Conservation (phyloP, 2,888 invertebrate species). For the Holacanthella duospinosa region DNA sequence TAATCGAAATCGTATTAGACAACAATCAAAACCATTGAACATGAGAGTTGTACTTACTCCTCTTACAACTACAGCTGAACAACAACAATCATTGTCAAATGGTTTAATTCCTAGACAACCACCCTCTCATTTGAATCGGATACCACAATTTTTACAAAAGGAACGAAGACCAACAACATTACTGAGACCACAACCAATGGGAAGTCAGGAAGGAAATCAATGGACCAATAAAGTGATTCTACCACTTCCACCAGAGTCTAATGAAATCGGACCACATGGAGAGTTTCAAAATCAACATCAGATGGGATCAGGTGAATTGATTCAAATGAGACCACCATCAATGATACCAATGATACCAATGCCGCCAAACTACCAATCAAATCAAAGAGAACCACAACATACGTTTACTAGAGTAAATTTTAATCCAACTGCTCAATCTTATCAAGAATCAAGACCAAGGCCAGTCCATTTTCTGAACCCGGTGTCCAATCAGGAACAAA, state of each 20-base stretch:
- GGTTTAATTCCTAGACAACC: slow-evolving; percentile 1
- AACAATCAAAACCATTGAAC: neutral
- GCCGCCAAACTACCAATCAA: too few relatives aligned
- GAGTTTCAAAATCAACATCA: neutral
- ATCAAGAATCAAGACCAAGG: neutral
- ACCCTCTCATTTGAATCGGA: neutral
- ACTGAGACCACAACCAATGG: neutral
- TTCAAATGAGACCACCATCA: neutral
- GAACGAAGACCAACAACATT: neutral
- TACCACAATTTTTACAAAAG: neutral
- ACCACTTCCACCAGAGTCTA: neutral
- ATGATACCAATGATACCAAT: too few relatives aligned
- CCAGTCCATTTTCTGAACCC: neutral
- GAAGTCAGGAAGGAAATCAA: neutral
- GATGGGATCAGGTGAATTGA: neutral
- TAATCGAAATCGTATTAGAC: neutral
- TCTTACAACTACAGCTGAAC: neutral
- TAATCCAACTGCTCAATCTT: neutral
- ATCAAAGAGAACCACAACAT: neutral
- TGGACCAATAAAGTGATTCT: neutral
- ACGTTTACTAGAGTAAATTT: too few relatives aligned
- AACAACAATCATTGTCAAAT: slow-evolving; percentile 8
- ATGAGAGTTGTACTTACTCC: slow-evolving; percentile 1
- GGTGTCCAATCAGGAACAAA: neutral
- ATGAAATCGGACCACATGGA: neutral